Conservation (phyloP, 2,113 vertebrate species). For the Pontoporia blainvillei region DNA sequence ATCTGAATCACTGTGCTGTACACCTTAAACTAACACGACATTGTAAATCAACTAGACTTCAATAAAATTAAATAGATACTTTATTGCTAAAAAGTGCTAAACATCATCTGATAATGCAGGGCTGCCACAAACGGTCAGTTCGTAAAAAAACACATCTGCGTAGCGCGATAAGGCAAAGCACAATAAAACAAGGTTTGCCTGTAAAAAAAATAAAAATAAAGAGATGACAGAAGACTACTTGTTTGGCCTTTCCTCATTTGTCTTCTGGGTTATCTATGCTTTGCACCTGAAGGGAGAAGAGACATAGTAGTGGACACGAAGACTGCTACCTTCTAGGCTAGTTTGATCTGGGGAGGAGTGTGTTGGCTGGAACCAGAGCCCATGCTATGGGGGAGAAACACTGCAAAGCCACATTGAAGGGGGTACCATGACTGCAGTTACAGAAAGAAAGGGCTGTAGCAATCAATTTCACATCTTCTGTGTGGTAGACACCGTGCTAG, state of each 20-base stretch:
- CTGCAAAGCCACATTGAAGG: background rate
- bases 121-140: background rate
- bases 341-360: background rate
- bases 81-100: background rate
- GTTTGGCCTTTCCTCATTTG: background rate
- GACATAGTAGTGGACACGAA: background rate
- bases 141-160: background rate
- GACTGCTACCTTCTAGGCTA: background rate
- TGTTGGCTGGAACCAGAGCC: background rate
- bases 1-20: background rate
- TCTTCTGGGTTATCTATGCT: background rate
- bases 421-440: background rate
- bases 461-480: background rate
- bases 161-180: background rate
- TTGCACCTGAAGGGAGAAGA: background rate
- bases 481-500: background rate
- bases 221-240: background rate
- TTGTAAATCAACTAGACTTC: background rate
- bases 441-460: background rate
- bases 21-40: background rate
- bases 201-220: background rate
- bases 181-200: background rate
- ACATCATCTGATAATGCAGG: background rate
- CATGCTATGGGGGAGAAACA: fast-evolving
- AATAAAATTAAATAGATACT: background rate